A percentile compares a stretch with the other conserved stretches of the same genome.
Evolutionary conservation across 2,797 vertebrate species (phyloP).

Genomic region (Onychomys arenicola): DNA sequence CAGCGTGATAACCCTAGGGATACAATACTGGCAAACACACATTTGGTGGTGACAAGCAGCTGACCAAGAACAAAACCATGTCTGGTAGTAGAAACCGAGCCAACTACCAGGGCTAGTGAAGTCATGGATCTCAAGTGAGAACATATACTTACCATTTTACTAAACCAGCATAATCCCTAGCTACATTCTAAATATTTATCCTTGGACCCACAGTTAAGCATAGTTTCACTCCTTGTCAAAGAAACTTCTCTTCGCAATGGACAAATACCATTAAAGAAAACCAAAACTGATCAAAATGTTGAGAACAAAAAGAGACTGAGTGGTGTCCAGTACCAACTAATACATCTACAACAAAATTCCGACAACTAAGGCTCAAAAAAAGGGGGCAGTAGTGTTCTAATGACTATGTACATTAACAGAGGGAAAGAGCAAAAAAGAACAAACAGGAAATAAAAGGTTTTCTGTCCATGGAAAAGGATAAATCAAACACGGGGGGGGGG

Average conservation of each 20-base stretch:
- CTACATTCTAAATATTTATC: neutral
- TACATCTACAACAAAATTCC: neutral
- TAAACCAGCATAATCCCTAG: neutral
- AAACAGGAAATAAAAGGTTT: slow-evolving; percentile 41
- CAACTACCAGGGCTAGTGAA: neutral
- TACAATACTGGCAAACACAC: neutral
- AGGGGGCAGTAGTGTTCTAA: neutral
- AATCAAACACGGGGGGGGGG: neutral
- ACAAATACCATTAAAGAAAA: neutral
- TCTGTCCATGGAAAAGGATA: neutral
- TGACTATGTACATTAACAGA: neutral
- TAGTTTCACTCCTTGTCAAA: neutral
- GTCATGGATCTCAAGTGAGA: neutral
- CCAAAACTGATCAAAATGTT: neutral
- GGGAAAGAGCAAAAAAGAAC: neutral
- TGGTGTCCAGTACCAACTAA: neutral
- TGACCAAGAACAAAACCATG: neutral
- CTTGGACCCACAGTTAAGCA: neutral
- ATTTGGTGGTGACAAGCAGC: neutral
- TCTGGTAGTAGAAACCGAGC: neutral
- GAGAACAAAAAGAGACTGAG: neutral
- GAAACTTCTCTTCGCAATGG: neutral
- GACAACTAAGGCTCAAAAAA: neutral
- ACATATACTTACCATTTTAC: neutral
- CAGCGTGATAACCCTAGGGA: slow-evolving; percentile 47